Evolutionary conservation across 2,797 vertebrate genomes (phyloP), one percentile per base, ranked within the genome.

Genomic region (Typhlichthys subterraneus): DNA sequence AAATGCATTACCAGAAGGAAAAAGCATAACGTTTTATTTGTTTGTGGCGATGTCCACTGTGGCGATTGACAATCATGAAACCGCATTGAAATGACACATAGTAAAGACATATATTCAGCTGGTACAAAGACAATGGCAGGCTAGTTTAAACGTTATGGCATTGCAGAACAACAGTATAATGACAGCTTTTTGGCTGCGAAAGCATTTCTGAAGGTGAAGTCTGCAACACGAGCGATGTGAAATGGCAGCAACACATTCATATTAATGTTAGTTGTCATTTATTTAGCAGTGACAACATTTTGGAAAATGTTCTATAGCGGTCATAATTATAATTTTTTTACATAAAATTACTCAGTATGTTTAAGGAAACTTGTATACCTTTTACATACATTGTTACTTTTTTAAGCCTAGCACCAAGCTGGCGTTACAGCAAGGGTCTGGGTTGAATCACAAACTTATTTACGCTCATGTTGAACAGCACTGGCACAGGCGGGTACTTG

Each of bases 1-100:
- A 98, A 97, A 98, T 90, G 84, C 87, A 90, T 90, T 87, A 83
- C 45, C 78, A 87, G 90, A 91, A 90, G 69, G 79, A 68, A 79
- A 74, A 73, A 47, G 7, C 29, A 23, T 55, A 60, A 33, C 59
- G 67, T 19, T 63, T 73, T 57, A 58, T 80, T 64, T 84, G 59
- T 79, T 19, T 63, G 48, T 73, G 60, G 54, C 81, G 9, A 10
- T 59, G 45, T 49, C 5, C 59, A 51, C 3, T n/a, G 45, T 50
- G 60, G 31, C 17, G 53, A 45, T 48, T 65, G 15, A 69, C 73
- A 9, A 65, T 65, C 56, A 31, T 66, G 31, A 4, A n/a, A 29
- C 53, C 45, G 59, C 66, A 70, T 53, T 73, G 47, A 79, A 70
- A 62, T 59, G 61, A 79, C 61, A 55, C 2, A 6, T 31, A 6